Evolutionary conservation across 2,888 invertebrate species (phyloP), one percentile per base, ranked within the genome.

Genomic region (Antheraea assamensis): DNA sequence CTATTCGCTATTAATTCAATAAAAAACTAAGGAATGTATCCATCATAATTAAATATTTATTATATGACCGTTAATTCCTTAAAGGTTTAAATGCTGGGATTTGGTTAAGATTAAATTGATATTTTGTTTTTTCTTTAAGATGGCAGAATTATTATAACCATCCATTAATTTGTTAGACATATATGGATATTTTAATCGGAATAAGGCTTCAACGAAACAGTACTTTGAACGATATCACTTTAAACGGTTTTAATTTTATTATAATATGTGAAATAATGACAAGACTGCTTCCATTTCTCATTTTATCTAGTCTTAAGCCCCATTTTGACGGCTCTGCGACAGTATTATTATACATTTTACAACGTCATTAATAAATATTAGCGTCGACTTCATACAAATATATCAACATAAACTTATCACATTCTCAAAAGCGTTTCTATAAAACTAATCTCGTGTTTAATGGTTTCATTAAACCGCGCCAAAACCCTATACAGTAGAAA

Each of bases 401-500:
- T n/a, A 35, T 35, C 21, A n/a, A 68, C 13, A 17, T 35, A 68
- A 68, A 68, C 30, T 70, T 73, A 58, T 73, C 70, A 58, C 55
- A 70, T 42, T 58, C 55, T 73, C 42, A 58, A 70, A 73, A 70
- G n/a, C 70, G 30, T 73, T 55, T 73, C 74, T 74, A 75, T 79
- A 77, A 80, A 81, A 80, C 74, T 76, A 80, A 81, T 82, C 77
- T 76, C 73, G 73, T 77, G 79, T 80, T 82, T 79, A 79, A 81
- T 79, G 78, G 76, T 76, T 78, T 73, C 76, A 75, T 78, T 76
- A 79, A 83, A 79, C 75, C 77, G 47, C 74, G 76, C 79, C 80
- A 81, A 85, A 83, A 79, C 80, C 79, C 78, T 78, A 79, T 79
- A 81, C 82, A 81, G 82, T 82, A 77, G 83, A 83, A 82, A 84